phyloP scores from a whole-genome alignment of 2,888 invertebrate genomes.

The Drosophila mimetica region DNA sequence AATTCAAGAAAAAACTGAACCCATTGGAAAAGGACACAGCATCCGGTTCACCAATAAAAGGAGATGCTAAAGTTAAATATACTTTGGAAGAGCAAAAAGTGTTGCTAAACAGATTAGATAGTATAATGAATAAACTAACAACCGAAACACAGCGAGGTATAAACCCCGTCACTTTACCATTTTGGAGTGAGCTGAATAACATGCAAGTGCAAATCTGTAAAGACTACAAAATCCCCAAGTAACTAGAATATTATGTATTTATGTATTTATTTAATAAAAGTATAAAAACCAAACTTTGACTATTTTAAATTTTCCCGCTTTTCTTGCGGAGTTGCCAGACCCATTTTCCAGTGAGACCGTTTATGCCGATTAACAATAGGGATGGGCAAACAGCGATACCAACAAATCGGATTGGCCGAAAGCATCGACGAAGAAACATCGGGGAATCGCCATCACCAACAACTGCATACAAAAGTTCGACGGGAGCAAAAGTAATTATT shows the following conservation, averaged over 20 bases:
- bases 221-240: background rate
- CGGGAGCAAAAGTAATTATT: constrained; percentile 8
- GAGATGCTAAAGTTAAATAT: background rate
- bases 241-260: background rate
- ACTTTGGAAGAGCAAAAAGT: background rate
- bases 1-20: background rate
- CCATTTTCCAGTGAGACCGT: no score
- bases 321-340: no score
- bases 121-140: background rate
- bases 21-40: background rate
- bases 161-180: background rate
- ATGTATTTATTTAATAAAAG: no score
- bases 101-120: background rate
- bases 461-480: constrained; percentile 7
- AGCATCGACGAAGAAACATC: no score
- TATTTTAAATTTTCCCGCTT: no score
- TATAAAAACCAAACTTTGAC: no score
- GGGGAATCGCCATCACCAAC: no score
- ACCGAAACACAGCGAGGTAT: background rate
- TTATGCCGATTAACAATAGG: no score
- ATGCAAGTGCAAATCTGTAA: background rate
- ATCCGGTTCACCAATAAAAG: no score
- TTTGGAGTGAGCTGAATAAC: background rate
- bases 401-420: no score
- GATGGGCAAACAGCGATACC: no score